These are phyloP conservation scores for Polyploca ridens DNA, from an alignment of 2,888 invertebrate species.

Conservation along the genomic window DNA sequence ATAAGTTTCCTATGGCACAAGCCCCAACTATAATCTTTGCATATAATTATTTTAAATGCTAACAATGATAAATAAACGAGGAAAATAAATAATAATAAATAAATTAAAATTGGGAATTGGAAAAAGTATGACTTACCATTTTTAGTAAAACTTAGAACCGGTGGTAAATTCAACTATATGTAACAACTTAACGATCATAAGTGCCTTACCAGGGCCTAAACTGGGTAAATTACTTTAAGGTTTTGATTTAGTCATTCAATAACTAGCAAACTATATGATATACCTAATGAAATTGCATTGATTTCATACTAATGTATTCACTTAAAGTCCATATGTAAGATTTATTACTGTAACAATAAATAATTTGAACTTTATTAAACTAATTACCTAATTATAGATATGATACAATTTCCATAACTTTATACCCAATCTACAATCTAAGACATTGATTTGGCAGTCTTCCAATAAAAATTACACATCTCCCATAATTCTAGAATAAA, in stretches of 20 bases:
- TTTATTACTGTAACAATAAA: background rate
- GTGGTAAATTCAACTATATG: too few relatives aligned
- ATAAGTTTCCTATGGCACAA: background rate
- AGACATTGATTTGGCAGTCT: slow-evolving; percentile 1
- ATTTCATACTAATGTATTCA: background rate
- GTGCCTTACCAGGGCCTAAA: too few relatives aligned
- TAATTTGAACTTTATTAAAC: background rate
- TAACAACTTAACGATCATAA: too few relatives aligned
- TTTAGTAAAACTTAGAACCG: background rate
- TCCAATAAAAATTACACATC: background rate
- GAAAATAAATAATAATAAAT: too few relatives aligned
- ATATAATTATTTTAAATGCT: too few relatives aligned
- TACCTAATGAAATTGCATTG: background rate
- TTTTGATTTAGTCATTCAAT: background rate
- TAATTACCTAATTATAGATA: background rate
- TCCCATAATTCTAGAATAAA: background rate
- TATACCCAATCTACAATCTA: background rate
- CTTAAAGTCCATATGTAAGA: background rate
- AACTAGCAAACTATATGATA: background rate
- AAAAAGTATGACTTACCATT: too few relatives aligned
- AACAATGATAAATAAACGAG: too few relatives aligned
- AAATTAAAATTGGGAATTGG: too few relatives aligned
- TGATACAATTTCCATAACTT: background rate
- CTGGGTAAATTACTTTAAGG: background rate
- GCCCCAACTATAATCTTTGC: background rate